Base-by-base conservation (phyloP, 2,888 invertebrate species). In the Alloplasta piceator region DNA sequence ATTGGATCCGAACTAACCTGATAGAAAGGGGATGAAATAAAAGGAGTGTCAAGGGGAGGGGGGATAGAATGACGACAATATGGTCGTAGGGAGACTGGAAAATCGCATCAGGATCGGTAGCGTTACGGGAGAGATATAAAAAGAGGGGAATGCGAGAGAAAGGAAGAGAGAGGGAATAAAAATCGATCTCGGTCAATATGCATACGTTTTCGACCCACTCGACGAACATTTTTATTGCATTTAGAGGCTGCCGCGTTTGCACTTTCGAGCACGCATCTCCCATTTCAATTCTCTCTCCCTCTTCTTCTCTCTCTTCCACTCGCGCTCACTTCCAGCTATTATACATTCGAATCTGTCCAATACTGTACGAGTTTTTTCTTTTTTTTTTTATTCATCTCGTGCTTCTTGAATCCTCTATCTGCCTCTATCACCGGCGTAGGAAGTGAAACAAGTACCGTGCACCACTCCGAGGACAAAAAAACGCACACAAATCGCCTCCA, bases 141-240 rank as follows among this genome's bases (percentile, higher is more conserved):
- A 12, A 6, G 61, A 48, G 39, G 67, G 36, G 43, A 52, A 16
- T 7, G 36, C 5, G 4, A 38, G 52, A 52, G 14, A 48, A 16
- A 50, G 50, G 39, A 10, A 10, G 39, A 26, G 58, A 9, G 36
- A 36, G 14, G 36, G 39, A 43, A n/a, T 26, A 64, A 60, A 64
- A 67, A 80, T 72, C 89, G 89, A 89, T 88, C 88, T 72, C 86
- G 88, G 88, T 90, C 88, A 90, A 90, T 89, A 89, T 90, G 87
- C 91, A 90, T 90, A 89, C 87, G 88, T 89, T 90, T 89, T 87
- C 89, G 84, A 87, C 87, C 90, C 90, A 90, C 90, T 90, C 89
- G 89, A 89, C 86, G 83, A 87, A 84, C 86, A 26, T 89, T 88
- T 89, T 91, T 89, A 92, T 92, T 89, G 87, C 89, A 89, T 91